Conservation (phyloP, 2,113 vertebrate genomes). For the Nothocercus nigrocapillus region DNA sequence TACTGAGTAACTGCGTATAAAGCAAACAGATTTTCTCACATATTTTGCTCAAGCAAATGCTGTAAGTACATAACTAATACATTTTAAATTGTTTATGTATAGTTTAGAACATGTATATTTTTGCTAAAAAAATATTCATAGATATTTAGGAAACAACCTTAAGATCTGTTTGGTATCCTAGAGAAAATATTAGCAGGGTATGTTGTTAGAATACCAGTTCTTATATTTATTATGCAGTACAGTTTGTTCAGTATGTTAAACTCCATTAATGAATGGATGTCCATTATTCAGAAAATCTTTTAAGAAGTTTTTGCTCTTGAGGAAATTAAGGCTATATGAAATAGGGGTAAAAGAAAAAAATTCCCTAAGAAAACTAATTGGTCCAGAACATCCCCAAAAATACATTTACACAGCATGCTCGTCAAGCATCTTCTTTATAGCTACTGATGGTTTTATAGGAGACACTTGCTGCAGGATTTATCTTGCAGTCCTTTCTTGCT, state of each 20-base stretch:
- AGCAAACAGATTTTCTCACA: not conserved
- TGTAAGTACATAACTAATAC: not conserved
- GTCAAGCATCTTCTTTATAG: not conserved
- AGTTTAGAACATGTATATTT: not conserved
- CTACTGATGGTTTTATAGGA: not conserved
- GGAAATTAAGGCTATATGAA: not conserved
- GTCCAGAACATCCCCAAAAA: not conserved
- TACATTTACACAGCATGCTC: not conserved
- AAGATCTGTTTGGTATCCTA: not conserved
- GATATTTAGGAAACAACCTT: not conserved
- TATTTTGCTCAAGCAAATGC: not conserved
- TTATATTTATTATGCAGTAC: not conserved
- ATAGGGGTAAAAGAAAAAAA: not conserved
- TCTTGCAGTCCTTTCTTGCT: not conserved
- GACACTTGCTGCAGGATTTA: not conserved
- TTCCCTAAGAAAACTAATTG: not conserved
- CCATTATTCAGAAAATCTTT: not conserved
- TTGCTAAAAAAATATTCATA: not conserved
- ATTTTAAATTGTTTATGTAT: not conserved
- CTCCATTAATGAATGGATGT: not conserved
- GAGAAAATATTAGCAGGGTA: not conserved
- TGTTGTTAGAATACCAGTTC: not conserved
- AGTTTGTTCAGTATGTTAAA: not conserved
- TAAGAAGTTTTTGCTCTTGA: not conserved
- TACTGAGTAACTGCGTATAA: rapidly evolving